Conservation (phyloP, 2,797 vertebrate species). For the Scarus forsteni region DNA sequence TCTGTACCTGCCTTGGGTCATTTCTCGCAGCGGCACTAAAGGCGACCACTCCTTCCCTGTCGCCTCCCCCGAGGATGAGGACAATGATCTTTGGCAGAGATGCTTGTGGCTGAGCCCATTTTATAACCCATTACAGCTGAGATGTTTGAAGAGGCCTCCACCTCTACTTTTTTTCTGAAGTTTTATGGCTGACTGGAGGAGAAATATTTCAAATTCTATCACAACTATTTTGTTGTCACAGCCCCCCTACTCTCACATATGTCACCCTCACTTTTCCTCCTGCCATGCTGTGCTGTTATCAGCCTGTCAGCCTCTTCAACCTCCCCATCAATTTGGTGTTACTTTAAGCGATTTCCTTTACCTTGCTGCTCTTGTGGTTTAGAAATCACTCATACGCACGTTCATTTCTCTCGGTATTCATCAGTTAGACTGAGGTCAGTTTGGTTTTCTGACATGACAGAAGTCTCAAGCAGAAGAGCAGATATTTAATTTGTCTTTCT, state of each 20-base stretch:
- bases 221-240: conserved; percentile 22
- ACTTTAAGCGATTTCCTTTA: conserved; percentile 45
- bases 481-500: conserved; percentile 19
- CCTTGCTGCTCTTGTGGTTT: conserved; percentile 2
- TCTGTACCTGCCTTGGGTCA: conserved; percentile 70
- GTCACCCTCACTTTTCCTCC: conserved; percentile 28
- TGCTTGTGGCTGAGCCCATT: conserved; percentile 33
- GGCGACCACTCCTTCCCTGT: conserved; percentile 45
- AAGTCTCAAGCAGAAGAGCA: conserved; percentile 12
- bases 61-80: conserved; percentile 40
- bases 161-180: conserved; percentile 24
- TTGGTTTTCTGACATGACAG: conserved; percentile 21
- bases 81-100: conserved; percentile 47
- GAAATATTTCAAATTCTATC: conserved; percentile 54
- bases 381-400: conserved; percentile 18
- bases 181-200: conserved; percentile 54
- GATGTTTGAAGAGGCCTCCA: conserved; percentile 37
- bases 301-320: conserved; percentile 34
- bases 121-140: conserved; percentile 63
- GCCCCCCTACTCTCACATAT: conserved; percentile 8
- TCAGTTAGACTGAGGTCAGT: conserved; percentile 10
- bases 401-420: conserved; percentile 16
- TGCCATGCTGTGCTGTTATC: conserved; percentile 26
- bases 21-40: conserved; percentile 68
- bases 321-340: conserved; percentile 34